Base-by-base conservation (phyloP, 2,888 invertebrate genomes). In the Aleiodes leptofemur region DNA sequence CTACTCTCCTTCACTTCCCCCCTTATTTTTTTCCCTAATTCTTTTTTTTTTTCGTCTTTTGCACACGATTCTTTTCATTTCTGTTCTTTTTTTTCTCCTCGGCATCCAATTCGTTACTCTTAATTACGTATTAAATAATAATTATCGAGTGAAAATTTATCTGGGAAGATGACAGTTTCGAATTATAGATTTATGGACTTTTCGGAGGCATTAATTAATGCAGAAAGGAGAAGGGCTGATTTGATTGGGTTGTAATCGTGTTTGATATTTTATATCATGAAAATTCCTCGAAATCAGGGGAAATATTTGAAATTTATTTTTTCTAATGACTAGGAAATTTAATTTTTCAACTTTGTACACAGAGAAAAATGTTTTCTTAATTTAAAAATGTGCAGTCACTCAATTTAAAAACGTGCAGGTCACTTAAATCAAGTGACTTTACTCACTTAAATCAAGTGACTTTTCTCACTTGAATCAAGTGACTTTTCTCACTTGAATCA, bases 81-180 rank as follows among this genome's bases (percentile, higher is more conserved):
- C 66, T 14, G 51, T 50, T 75, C 29, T 73, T 68, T 57, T 23
- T 66, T 51, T 43, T 57, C 66, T 16, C 59, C 61, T 16, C 69
- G 70, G 43, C 56, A 68, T 77, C 79, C 83, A 83, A 86, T 86
- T 86, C 84, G 84, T 85, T 85, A 86, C 82, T 85, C 83, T 81
- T 83, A 84, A 86, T 86, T 85, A 83, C 82, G 79, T 82, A 85
- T 85, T 84, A 86, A 86, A 84, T 83, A 84, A 85, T 83, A 83
- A 85, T 85, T 83, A 82, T 81, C 74, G 48, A 38, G 34, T 68
- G 57, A 72, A 9, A 23, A 68, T 43, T 72, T 66, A 29, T 61
- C 48, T 48, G 38, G 43, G 53, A 68, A 57, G n/a, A n/a, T 23
- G 43, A 38, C 56, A 74, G 34, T 61, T 72, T 56, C 71, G 64